These are phyloP conservation scores for Leptodactylus fallax DNA, from an alignment of 2,797 vertebrate species.

Conservation along the genomic window DNA sequence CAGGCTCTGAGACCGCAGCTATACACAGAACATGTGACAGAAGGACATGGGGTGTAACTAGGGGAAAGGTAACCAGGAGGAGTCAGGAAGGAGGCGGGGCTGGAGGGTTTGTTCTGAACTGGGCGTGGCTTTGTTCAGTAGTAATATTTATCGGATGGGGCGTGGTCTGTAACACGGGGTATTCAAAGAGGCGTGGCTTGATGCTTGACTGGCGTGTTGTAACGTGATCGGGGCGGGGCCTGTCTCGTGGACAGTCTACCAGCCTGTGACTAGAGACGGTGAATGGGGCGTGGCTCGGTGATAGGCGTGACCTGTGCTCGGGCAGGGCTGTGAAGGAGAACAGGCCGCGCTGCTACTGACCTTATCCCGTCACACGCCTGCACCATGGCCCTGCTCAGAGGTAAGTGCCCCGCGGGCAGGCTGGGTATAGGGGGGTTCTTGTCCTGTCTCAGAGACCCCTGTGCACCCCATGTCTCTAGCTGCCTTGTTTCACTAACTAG, in stretches of 20 bases:
- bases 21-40: no score
- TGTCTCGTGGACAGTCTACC: no score
- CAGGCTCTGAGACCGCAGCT: no score
- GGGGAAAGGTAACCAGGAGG: constrained; percentile 8
- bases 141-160: not conserved
- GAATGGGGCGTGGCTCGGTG: no score
- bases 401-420: constrained; percentile 53
- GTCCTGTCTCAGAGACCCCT: not conserved
- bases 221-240: not conserved
- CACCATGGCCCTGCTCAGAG: constrained; percentile 70
- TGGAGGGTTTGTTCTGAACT: not conserved
- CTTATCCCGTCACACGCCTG: not conserved
- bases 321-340: constrained; percentile 5
- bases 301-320: not conserved
- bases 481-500: not conserved
- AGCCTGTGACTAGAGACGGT: no score
- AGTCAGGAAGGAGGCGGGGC: not conserved
- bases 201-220: not conserved
- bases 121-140: not conserved
- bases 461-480: not conserved
- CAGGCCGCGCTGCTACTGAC: not conserved
- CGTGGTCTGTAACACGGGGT: not conserved
- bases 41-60: not conserved
- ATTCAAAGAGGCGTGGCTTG: not conserved
- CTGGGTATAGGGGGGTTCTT: not conserved